Conservation (phyloP, 2,113 vertebrate genomes). For the Planiliza haematocheilus region DNA sequence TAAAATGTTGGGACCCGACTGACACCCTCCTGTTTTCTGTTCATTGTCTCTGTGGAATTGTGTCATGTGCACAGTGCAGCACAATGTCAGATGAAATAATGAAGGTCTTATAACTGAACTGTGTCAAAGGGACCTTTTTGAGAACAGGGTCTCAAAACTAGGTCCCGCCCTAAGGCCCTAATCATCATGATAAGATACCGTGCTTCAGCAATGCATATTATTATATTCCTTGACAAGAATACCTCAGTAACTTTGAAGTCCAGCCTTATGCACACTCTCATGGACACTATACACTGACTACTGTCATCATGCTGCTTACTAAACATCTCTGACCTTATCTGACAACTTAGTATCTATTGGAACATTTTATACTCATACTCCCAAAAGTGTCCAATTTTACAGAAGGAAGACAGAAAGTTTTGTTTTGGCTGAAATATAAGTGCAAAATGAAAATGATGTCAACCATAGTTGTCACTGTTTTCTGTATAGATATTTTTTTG, state of each 20-base stretch:
- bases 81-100: background rate
- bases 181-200: background rate
- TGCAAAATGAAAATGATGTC: too few species aligned
- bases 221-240: background rate
- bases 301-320: background rate
- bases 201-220: background rate
- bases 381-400: background rate
- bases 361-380: background rate
- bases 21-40: too few species aligned
- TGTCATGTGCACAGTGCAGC: too few species aligned
- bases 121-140: background rate
- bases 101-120: too few species aligned
- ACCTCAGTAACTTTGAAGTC: background rate
- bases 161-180: background rate
- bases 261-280: background rate
- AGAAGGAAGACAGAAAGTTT: background rate
- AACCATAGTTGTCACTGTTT: too few species aligned
- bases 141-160: background rate
- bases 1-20: too few species aligned
- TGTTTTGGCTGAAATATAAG: background rate
- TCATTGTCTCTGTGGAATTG: too few species aligned
- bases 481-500: too few species aligned
- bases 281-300: background rate
- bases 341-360: too few species aligned
- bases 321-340: too few species aligned